These are phyloP conservation scores for Sebastes kiyomatsui DNA, from an alignment of 2,797 vertebrate genomes.

Conservation along the genomic window DNA sequence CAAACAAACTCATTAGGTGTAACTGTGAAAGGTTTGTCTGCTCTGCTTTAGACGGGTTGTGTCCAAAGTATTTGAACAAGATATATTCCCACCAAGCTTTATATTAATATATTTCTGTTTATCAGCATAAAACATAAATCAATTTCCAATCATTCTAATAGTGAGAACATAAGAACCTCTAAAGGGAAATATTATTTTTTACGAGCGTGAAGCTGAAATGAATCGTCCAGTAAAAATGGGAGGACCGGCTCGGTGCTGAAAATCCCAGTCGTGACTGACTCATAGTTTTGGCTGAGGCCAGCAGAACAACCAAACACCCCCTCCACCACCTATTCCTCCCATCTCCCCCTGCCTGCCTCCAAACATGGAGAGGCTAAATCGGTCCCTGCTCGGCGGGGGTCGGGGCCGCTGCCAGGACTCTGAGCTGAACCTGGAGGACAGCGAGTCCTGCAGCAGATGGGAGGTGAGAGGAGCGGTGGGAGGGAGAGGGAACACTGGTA, in stretches of 20 bases:
- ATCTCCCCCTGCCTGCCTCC: not conserved
- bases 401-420: constrained; percentile 38
- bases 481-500: not conserved
- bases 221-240: constrained; percentile 1
- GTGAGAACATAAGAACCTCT: not conserved
- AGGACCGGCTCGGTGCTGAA: not conserved
- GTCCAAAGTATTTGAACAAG: not conserved
- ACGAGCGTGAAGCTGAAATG: constrained; percentile 6
- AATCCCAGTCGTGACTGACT: constrained; percentile 15
- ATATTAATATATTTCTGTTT: not conserved
- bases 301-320: not conserved
- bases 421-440: constrained; percentile 37
- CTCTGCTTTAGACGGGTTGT: too few species aligned
- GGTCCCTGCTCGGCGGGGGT: constrained; percentile 23
- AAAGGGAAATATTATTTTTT: constrained; percentile 6
- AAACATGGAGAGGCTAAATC: constrained; percentile 56
- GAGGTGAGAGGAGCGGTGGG: constrained; percentile 6
- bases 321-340: not conserved
- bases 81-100: not conserved
- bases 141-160: not conserved
- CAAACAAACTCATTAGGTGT: not conserved
- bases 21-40: not conserved
- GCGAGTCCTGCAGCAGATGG: constrained; percentile 50
- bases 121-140: not conserved
- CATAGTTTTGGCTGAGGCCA: constrained; percentile 21